phyloP scores from a whole-genome alignment of 2,797 vertebrate genomes.

The Neomorphus geoffroyi region DNA sequence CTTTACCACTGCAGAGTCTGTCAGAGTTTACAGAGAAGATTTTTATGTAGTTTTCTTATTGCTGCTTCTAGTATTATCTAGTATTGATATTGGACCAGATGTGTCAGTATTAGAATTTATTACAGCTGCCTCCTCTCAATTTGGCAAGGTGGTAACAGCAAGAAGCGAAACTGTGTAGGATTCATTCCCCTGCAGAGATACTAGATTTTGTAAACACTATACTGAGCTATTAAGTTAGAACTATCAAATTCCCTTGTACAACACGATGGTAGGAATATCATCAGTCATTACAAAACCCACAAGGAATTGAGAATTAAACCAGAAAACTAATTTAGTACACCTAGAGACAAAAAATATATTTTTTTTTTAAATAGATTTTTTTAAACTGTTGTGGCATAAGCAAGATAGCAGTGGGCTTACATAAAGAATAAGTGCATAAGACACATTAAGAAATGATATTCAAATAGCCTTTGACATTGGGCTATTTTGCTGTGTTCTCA shows the following conservation, averaged over 20 bases:
- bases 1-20: background rate
- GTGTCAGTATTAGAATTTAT: background rate
- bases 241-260: background rate
- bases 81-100: background rate
- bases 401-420: background rate
- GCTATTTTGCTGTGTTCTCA: constrained; percentile 40
- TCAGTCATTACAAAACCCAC: background rate
- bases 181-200: background rate
- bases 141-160: background rate
- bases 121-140: background rate
- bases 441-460: constrained; percentile 21
- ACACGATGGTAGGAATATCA: background rate
- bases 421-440: constrained; percentile 32
- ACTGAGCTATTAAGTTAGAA: background rate
- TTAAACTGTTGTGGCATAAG: background rate
- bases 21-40: background rate
- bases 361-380: constrained; percentile 8
- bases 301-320: background rate
- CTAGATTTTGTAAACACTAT: background rate
- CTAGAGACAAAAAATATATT: background rate
- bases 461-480: constrained; percentile 51
- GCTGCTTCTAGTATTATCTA: background rate
- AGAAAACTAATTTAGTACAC: background rate
- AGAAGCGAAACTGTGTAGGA: background rate
- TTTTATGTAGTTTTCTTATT: background rate